Evolutionary conservation across 2,888 invertebrate species (phyloP).

Genomic region (Creontiades dilutus): DNA sequence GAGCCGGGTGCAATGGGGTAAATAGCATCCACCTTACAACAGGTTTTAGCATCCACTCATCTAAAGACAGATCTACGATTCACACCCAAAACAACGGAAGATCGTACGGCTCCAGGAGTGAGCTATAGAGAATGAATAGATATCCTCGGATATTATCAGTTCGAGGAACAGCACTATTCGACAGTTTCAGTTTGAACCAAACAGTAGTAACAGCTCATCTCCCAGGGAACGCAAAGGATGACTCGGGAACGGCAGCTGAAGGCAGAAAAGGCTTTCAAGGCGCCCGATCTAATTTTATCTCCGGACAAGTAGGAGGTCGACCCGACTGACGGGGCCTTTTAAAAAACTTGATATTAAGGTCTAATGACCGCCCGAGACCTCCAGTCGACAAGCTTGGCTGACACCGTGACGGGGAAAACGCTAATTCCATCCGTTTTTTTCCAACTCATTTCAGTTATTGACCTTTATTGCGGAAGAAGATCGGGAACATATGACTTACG

Average conservation of each 20-base stretch:
- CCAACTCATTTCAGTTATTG: constrained; percentile 4
- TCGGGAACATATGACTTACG: too few relatives aligned
- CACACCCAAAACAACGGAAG: too few relatives aligned
- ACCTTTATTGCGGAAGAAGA: neutral
- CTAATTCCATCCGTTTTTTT: neutral
- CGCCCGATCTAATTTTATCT: constrained; percentile 39
- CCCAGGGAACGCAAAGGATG: neutral
- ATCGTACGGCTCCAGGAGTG: too few relatives aligned
- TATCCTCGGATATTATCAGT: too few relatives aligned
- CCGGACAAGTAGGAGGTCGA: constrained; percentile 26
- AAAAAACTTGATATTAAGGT: constrained; percentile 36
- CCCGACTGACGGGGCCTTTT: neutral
- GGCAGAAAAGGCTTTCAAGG: neutral
- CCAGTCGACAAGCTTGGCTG: constrained; percentile 52
- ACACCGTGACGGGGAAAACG: constrained; percentile 50
- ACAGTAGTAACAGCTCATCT: too few relatives aligned
- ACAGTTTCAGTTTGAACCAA: too few relatives aligned
- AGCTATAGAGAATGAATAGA: too few relatives aligned
- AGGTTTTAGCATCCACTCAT: too few relatives aligned
- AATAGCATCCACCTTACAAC: too few relatives aligned
- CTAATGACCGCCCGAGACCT: constrained; percentile 42
- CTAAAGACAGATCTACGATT: too few relatives aligned
- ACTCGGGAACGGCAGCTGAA: neutral
- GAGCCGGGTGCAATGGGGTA: too few relatives aligned
- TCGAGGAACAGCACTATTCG: too few relatives aligned